Conservation (phyloP, 64 coral and sea anemone species). For the Cladopsammia gracilis region DNA sequence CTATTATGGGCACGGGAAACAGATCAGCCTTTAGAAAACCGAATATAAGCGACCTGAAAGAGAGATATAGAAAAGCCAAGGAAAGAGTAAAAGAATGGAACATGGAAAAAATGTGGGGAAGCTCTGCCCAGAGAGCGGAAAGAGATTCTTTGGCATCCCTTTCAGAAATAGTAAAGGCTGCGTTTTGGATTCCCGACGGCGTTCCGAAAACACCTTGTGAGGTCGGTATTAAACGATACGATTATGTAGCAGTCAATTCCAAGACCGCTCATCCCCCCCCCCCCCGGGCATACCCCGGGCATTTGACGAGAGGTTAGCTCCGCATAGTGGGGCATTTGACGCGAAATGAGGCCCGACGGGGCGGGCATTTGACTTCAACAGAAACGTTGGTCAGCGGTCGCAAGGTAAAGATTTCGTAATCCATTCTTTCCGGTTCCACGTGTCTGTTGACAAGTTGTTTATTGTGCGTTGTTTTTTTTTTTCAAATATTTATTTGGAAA, state of each 20-base stretch:
- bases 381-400: too few relatives aligned
- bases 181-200: slow-evolving; percentile 42
- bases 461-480: too few relatives aligned
- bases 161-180: slow-evolving; percentile 8
- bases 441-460: too few relatives aligned
- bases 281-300: too few relatives aligned
- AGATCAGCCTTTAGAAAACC: slow-evolving; percentile 24
- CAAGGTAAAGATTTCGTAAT: too few relatives aligned
- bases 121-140: neutral
- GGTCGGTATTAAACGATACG: neutral
- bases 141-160: neutral
- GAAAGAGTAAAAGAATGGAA: neutral
- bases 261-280: too few relatives aligned
- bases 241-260: neutral
- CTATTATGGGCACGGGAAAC: neutral
- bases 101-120: neutral
- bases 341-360: too few relatives aligned
- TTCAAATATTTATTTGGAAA: too few relatives aligned
- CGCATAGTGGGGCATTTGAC: too few relatives aligned
- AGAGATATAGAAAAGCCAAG: slow-evolving; percentile 11
- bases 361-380: too few relatives aligned
- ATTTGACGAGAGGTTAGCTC: too few relatives aligned
- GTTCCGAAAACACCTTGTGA: slow-evolving; percentile 42
- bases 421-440: too few relatives aligned
- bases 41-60: neutral